Percentiles rank a stretch among this genome's conserved stretches.
Conservation (phyloP, 2,797 vertebrate genomes). For the Lutjanus campechanus region DNA sequence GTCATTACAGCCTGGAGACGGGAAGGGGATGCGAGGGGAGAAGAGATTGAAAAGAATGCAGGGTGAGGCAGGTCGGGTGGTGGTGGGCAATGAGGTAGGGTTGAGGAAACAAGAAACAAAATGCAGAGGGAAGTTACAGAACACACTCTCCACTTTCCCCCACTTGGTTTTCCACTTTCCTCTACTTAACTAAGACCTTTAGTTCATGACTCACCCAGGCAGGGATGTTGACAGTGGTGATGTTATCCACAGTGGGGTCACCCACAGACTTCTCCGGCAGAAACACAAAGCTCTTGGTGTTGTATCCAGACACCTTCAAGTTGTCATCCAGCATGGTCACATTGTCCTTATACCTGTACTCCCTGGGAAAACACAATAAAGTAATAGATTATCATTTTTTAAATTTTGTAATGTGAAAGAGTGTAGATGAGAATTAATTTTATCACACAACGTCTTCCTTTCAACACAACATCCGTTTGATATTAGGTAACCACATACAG, state of each 20-base stretch:
- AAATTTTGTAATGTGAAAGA: not conserved
- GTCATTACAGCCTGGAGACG: slow-evolving; percentile 83
- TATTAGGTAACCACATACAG: not conserved
- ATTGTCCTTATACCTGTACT: slow-evolving; percentile 86
- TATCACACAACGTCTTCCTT: not conserved
- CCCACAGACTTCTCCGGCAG: slow-evolving; percentile 84
- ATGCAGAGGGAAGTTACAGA: slow-evolving; percentile 19
- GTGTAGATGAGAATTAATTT: not conserved
- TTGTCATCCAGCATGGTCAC: slow-evolving; percentile 83
- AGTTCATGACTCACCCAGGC: slow-evolving; percentile 79
- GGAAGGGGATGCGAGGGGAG: slow-evolving; percentile 15
- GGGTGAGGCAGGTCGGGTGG: slow-evolving; percentile 1
- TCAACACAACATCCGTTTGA: not conserved
- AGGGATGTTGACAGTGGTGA: slow-evolving; percentile 87
- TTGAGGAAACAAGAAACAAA: slow-evolving; percentile 29
- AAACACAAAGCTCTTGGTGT: slow-evolving; percentile 85
- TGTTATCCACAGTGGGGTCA: slow-evolving; percentile 79
- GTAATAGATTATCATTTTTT: not conserved
- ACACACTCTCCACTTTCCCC: slow-evolving; percentile 21
- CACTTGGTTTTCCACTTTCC: slow-evolving; percentile 18
- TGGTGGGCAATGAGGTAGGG: not conserved
- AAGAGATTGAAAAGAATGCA: not conserved
- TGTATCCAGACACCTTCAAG: slow-evolving; percentile 81
- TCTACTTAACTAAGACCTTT: not conserved
- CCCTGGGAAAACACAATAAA: slow-evolving; percentile 69